Evolutionary conservation across 2,797 vertebrate genomes (phyloP), one percentile per base, ranked within the genome.

Genomic region (Orientallactaga sibirica): DNA sequence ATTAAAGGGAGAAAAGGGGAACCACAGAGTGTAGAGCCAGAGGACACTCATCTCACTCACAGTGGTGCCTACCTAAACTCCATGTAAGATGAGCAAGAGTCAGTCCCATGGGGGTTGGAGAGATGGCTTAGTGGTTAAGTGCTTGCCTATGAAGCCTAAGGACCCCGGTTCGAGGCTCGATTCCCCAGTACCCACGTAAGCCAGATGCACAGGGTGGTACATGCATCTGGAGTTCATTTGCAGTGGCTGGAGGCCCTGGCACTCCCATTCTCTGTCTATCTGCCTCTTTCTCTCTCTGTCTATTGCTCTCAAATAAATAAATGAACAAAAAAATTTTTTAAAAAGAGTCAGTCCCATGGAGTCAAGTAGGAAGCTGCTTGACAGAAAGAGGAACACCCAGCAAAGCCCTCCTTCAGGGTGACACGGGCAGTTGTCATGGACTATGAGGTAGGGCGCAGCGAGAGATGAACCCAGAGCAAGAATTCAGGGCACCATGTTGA

Each of bases 391-490:
- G 14, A 24, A 33, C 76, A 12, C 2, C n/a, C 73, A 79, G 84
- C 16, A n/a, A 66, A 87, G 58, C 67, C 83, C n/a, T 78, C 7
- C 18, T 0, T 15, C 61, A 3, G 81, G 6, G 5, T 0, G 75
- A 20, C 78, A 74, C 1, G 5, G 71, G 73, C 22, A 12, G 37
- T 16, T 18, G 19, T 70, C 25, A 12, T 9, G n/a, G 82, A 16
- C 18, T 14, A 10, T 1, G 2, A 5, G 1, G 43, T 61, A 27
- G 74, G 62, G 11, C 4, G 1, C 4, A 8, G 27, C 24, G 25
- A 41, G 84, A 52, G 91, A 48, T 24, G 37, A 62, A 19, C 19
- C 64, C 29, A 14, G 9, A 58, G 20, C 43, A 25, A 61, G 80
- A 68, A 62, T 27, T 71, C 19, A 25, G 67, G 86, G 48, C 29